Evolutionary conservation across 2,113 vertebrate genomes (phyloP).

Genomic region (Antechinus flavipes): DNA sequence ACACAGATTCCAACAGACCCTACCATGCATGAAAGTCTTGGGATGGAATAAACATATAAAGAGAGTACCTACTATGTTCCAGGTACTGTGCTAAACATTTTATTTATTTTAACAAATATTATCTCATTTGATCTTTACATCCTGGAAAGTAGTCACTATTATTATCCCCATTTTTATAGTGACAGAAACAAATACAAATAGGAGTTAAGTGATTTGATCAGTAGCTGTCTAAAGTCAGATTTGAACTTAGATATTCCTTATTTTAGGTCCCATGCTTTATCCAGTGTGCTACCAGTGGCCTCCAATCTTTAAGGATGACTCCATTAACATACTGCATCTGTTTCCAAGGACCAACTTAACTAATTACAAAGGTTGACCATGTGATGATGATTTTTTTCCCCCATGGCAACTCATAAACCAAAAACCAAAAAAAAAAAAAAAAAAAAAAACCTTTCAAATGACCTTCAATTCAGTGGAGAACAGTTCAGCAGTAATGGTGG

Average conservation of each 20-base stretch:
- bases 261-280: background rate
- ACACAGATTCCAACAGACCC: background rate
- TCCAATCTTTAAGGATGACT: background rate
- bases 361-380: background rate
- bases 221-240: background rate
- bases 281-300: background rate
- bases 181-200: background rate
- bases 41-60: background rate
- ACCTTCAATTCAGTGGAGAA: background rate
- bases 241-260: background rate
- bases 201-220: background rate
- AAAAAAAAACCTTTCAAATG: background rate
- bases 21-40: background rate
- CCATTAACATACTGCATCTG: background rate
- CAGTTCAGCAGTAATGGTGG: background rate
- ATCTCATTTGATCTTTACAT: background rate
- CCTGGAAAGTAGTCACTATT: background rate
- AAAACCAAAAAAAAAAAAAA: too few species aligned
- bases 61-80: background rate
- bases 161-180: background rate
- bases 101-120: background rate
- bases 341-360: background rate
- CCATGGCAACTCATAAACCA: background rate
- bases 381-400: background rate
- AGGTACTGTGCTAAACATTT: background rate